phyloP scores from a whole-genome alignment of 2,888 invertebrate species.

The Cephus sareptanus region DNA sequence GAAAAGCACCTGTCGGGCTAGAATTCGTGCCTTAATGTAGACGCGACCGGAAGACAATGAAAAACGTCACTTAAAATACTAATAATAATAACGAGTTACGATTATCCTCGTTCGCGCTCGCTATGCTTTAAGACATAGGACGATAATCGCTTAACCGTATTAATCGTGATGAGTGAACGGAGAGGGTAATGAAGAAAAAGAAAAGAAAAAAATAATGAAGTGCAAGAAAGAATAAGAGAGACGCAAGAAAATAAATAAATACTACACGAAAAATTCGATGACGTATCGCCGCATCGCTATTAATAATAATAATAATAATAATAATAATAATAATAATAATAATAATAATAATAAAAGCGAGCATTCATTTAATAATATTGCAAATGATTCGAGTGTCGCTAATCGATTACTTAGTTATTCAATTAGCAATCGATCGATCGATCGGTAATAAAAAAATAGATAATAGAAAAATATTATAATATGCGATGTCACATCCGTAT shows the following conservation, averaged over 20 bases:
- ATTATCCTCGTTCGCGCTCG: not conserved
- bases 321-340: conserved; percentile 35
- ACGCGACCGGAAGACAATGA: not conserved
- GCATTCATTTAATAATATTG: conserved; percentile 25
- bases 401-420: not conserved
- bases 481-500: not conserved
- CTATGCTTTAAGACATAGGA: not conserved
- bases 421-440: conserved; percentile 17
- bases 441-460: not conserved
- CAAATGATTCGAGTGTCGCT: conserved; percentile 16
- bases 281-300: conserved; percentile 21
- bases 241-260: conserved; percentile 19
- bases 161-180: not conserved
- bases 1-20: not conserved
- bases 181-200: not conserved
- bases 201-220: not conserved
- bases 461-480: not conserved
- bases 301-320: conserved; percentile 40
- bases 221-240: not conserved
- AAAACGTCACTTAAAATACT: not conserved
- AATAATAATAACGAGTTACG: not conserved
- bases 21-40: not conserved
- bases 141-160: not conserved
- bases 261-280: conserved; percentile 6
- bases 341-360: conserved; percentile 35